These are phyloP conservation scores for Cyrtodaria siliqua DNA, from an alignment of 2,888 invertebrate species.

Conservation along the genomic window DNA sequence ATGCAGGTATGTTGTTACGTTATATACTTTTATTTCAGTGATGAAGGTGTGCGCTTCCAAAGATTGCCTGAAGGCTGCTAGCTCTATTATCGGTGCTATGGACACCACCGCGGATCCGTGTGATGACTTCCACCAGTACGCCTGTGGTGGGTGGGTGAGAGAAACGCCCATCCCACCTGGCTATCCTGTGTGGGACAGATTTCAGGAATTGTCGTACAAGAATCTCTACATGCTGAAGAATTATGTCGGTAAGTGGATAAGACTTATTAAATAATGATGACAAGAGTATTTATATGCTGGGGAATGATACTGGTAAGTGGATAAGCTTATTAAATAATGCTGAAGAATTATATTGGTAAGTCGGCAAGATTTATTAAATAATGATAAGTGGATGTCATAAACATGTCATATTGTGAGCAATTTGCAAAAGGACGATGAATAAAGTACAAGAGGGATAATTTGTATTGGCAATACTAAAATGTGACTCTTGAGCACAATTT, in stretches of 20 bases:
- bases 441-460: too few species aligned
- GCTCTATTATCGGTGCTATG: conserved; percentile 74
- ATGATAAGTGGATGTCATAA: too few species aligned
- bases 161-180: conserved; percentile 80
- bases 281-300: too few species aligned
- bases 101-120: conserved; percentile 77
- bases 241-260: conserved; percentile 77
- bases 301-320: too few species aligned
- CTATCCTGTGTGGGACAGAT: conserved; percentile 78
- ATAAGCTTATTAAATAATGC: too few species aligned
- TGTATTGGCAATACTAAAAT: too few species aligned
- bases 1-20: background rate
- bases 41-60: conserved; percentile 65
- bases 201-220: conserved; percentile 78
- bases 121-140: conserved; percentile 80
- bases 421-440: too few species aligned
- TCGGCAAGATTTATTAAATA: too few species aligned
- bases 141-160: conserved; percentile 80
- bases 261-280: too few species aligned
- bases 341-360: too few species aligned
- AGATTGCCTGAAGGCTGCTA: conserved; percentile 77
- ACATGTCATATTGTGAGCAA: too few species aligned
- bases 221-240: conserved; percentile 78
- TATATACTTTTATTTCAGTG: conserved; percentile 22
- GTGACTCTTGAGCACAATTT: too few species aligned